Conservation (phyloP, 2,888 invertebrate species). For the Polyommatus icarus region DNA sequence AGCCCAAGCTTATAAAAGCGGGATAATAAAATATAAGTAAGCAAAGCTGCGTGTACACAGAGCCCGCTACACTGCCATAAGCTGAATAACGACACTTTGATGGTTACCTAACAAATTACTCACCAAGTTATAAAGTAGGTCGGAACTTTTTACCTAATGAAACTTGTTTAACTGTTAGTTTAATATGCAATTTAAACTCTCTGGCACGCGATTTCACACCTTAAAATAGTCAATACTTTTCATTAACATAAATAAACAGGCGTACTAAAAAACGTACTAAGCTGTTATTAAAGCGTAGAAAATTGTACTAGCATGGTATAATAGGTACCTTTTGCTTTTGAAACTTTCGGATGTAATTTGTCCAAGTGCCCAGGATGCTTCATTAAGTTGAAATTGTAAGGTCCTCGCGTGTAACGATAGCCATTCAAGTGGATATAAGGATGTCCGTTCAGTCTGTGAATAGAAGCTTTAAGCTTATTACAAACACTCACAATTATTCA, state of each 20-base stretch:
- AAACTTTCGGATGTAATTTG: too few relatives aligned
- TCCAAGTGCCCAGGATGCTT: not conserved
- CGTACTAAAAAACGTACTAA: too few relatives aligned
- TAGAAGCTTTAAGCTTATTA: not conserved
- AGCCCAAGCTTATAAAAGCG: too few relatives aligned
- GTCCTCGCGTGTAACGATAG: not conserved
- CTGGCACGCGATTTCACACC: not conserved
- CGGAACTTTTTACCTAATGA: conserved; percentile 17
- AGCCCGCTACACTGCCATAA: too few relatives aligned
- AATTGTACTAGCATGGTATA: too few relatives aligned
- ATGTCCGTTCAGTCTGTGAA: not conserved
- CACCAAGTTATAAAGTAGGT: not conserved
- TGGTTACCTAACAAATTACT: not conserved
- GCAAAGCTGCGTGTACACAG: too few relatives aligned
- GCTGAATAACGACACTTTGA: not conserved
- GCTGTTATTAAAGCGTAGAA: too few relatives aligned
- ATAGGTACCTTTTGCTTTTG: too few relatives aligned
- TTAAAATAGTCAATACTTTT: not conserved
- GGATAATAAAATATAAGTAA: too few relatives aligned
- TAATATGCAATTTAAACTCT: not conserved
- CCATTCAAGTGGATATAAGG: not conserved
- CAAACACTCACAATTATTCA: not conserved
- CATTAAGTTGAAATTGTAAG: not conserved
- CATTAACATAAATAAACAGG: not conserved
- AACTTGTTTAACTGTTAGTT: conserved; percentile 4